Evolutionary conservation across 2,113 vertebrate genomes (phyloP).

Genomic region (Sardina pilchardus): DNA sequence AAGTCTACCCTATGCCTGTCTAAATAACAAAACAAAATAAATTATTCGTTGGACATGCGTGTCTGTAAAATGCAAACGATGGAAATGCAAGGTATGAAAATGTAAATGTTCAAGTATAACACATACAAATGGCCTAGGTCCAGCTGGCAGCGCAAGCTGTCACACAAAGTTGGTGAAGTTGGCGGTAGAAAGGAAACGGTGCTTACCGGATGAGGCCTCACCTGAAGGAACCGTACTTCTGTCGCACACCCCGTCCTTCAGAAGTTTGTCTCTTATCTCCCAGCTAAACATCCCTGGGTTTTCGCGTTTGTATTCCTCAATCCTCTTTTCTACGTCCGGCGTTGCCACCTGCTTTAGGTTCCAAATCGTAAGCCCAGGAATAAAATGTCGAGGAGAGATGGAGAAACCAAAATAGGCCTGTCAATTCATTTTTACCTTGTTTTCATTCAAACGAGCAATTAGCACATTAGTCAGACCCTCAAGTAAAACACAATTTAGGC

Average conservation of each 20-base stretch:
- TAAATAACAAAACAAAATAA: too few relatives aligned
- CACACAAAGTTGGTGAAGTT: background rate
- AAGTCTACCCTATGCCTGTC: background rate
- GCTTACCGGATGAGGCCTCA: conserved; percentile 89
- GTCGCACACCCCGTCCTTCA: conserved; percentile 98
- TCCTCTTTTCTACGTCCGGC: conserved; percentile 97
- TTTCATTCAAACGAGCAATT: background rate
- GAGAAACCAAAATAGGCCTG: background rate
- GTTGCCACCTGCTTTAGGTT: conserved; percentile 95
- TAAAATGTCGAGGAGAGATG: background rate
- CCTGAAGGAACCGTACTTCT: conserved; percentile 98
- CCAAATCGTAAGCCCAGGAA: background rate
- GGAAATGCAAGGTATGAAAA: background rate
- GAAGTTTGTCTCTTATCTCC: conserved; percentile 96
- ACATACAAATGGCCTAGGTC: background rate
- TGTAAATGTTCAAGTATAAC: background rate
- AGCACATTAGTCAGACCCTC: background rate
- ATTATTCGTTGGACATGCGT: background rate
- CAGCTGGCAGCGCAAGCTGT: background rate
- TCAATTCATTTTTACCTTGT: background rate
- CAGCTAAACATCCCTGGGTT: conserved; percentile 99
- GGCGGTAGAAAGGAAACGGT: conserved; percentile 64
- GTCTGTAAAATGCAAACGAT: background rate
- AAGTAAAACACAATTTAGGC: background rate
- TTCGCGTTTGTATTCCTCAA: conserved; percentile 97